Evolutionary conservation across 2,888 invertebrate species (phyloP).

Genomic region (Eilema griseolum): DNA sequence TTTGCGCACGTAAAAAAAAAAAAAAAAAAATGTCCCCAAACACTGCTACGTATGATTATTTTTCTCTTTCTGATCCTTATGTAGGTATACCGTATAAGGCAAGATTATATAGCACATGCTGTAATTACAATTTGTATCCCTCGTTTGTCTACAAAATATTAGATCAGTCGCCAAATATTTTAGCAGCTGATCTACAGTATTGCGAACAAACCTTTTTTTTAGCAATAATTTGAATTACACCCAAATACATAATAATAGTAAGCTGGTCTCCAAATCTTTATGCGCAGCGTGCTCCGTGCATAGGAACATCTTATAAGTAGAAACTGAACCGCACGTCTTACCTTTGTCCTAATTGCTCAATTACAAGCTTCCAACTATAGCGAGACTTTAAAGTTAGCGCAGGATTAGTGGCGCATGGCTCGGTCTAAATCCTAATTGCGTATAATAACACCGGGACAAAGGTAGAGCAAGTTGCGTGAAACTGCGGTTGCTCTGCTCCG

Average conservation of each 20-base stretch:
- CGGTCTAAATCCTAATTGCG: constrained; percentile 78
- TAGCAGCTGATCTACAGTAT: too few relatives aligned
- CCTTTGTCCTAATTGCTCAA: constrained; percentile 47
- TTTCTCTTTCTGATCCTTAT: too few relatives aligned
- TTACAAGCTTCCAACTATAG: constrained; percentile 60
- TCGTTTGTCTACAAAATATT: too few relatives aligned
- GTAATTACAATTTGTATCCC: too few relatives aligned
- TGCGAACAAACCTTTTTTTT: too few relatives aligned
- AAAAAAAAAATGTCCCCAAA: too few relatives aligned
- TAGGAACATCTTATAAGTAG: neutral
- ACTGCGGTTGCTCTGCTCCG: constrained; percentile 64
- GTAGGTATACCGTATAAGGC: too few relatives aligned
- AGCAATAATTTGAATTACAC: too few relatives aligned
- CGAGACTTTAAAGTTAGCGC: constrained; percentile 62
- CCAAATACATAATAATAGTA: neutral
- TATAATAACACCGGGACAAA: constrained; percentile 78
- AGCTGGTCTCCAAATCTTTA: neutral
- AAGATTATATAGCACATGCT: too few relatives aligned
- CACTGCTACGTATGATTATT: too few relatives aligned
- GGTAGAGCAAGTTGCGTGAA: constrained; percentile 66
- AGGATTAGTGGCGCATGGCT: constrained; percentile 76
- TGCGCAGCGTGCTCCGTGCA: neutral
- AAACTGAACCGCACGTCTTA: constrained; percentile 21
- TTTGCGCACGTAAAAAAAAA: too few relatives aligned
- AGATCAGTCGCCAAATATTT: too few relatives aligned